Percentiles rank a stretch among this genome's conserved stretches.
Evolutionary conservation across 1,140 invertebrate genomes (phyloP).

Genomic region (Drosophila lowei): DNA sequence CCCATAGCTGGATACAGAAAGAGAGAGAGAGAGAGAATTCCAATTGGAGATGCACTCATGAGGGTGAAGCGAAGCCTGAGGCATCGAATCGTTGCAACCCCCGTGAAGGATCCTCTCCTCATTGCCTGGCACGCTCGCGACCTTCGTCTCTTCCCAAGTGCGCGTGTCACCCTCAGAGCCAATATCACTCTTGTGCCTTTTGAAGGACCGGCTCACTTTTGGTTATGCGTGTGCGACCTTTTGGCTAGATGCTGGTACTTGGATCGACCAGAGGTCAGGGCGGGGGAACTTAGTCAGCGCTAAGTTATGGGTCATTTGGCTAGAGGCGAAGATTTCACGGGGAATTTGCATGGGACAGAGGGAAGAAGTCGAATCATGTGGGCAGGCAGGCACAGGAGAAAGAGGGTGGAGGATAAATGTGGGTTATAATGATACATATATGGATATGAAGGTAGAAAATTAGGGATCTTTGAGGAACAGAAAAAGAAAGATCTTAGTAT

Average conservation of each 20-base stretch:
- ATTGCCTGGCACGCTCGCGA: constrained; percentile 46
- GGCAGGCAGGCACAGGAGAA: constrained; percentile 13
- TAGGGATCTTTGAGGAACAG: not conserved
- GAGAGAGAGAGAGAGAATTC: constrained; percentile 12
- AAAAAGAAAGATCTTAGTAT: not conserved
- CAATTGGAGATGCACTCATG: constrained; percentile 54
- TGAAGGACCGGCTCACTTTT: constrained; percentile 32
- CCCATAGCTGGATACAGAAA: not conserved
- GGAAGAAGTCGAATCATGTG: constrained; percentile 30
- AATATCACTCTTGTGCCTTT: constrained; percentile 18
- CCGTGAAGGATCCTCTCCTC: constrained; percentile 21
- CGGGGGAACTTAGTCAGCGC: constrained; percentile 33
- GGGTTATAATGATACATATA: not conserved
- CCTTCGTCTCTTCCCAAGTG: constrained; percentile 37
- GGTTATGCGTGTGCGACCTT: constrained; percentile 60
- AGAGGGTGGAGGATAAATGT: constrained; percentile 12
- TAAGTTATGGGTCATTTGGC: constrained; percentile 46
- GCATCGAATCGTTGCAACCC: constrained; percentile 31
- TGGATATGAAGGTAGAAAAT: not conserved
- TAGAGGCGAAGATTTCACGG: constrained; percentile 52
- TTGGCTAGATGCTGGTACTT: constrained; percentile 75
- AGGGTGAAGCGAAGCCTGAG: constrained; percentile 30
- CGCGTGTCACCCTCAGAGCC: constrained; percentile 59
- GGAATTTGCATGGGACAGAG: constrained; percentile 28
- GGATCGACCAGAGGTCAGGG: constrained; percentile 4